phyloP scores from a whole-genome alignment of 1,140 invertebrate species.

The Brachionus asplanchnoidis region DNA sequence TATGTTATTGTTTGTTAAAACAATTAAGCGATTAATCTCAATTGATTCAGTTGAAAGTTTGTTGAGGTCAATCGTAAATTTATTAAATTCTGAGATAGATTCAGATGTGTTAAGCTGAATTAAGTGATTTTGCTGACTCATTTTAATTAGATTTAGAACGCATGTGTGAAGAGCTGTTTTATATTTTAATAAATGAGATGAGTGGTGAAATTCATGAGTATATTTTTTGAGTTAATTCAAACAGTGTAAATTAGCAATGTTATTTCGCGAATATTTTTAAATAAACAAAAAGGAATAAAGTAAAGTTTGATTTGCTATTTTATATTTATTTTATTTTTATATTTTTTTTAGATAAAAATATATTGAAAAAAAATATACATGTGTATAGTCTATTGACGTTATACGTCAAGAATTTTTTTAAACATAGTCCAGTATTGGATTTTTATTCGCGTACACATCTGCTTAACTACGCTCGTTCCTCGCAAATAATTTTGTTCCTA shows the following conservation, averaged over 20 bases:
- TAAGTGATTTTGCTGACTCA: not conserved
- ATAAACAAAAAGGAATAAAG: no score
- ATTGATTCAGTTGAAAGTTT: not conserved
- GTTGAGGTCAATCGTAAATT: not conserved
- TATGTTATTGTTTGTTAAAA: not conserved
- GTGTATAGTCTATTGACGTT: not conserved
- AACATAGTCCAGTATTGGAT: no score
- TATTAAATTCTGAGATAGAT: not conserved
- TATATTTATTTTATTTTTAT: no score
- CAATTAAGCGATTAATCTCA: not conserved
- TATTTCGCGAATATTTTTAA: no score
- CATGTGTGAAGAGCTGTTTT: no score
- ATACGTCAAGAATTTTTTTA: not conserved
- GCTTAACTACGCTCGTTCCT: slow-evolving; percentile 3
- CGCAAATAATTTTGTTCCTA: no score
- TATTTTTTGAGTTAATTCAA: no score
- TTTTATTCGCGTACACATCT: not conserved
- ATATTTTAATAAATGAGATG: no score
- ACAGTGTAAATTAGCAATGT: no score
- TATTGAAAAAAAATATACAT: not conserved
- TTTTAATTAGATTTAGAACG: not conserved
- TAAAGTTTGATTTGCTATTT: no score
- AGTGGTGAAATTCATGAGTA: no score
- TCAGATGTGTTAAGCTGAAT: not conserved
- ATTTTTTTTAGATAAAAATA: no score